phyloP scores from a whole-genome alignment of 2,888 invertebrate genomes.

The Drosophila bunnanda region DNA sequence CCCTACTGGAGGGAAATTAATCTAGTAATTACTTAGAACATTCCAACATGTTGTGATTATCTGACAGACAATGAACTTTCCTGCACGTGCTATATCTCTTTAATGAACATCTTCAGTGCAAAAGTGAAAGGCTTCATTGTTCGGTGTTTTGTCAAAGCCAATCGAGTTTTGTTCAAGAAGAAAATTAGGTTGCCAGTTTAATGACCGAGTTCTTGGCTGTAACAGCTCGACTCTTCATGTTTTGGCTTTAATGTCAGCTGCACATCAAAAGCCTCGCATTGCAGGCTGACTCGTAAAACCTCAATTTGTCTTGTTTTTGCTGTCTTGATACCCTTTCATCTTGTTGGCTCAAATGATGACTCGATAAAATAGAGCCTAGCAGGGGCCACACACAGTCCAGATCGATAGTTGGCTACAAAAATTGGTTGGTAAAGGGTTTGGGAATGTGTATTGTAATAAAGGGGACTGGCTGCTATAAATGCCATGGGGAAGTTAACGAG shows the following conservation, averaged over 20 bases:
- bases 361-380: conserved; percentile 46
- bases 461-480: conserved; percentile 20
- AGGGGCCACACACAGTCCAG: conserved; percentile 45
- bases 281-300: conserved; percentile 32
- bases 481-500: conserved; percentile 31
- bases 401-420: conserved; percentile 20
- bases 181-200: conserved; percentile 59
- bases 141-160: conserved; percentile 23
- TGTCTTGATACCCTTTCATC: conserved; percentile 24
- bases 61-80: conserved; percentile 7
- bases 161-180: conserved; percentile 28
- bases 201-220: conserved; percentile 45
- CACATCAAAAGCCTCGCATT: conserved; percentile 56
- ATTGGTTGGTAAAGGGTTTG: conserved; percentile 5
- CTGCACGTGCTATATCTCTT: conserved; percentile 3
- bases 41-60: conserved; percentile 19
- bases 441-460: conserved; percentile 14
- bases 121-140: conserved; percentile 62
- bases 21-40: conserved; percentile 10
- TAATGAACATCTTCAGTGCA: conserved; percentile 11
- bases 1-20: background rate
- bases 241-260: conserved; percentile 67
- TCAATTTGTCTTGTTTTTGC: conserved; percentile 28
- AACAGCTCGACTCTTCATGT: conserved; percentile 43
- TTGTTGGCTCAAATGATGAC: conserved; percentile 44